Percentiles rank a stretch among this genome's conserved stretches.
These are phyloP conservation scores for Rhinoderma darwinii DNA, from an alignment of 2,113 vertebrate genomes.

Conservation along the genomic window DNA sequence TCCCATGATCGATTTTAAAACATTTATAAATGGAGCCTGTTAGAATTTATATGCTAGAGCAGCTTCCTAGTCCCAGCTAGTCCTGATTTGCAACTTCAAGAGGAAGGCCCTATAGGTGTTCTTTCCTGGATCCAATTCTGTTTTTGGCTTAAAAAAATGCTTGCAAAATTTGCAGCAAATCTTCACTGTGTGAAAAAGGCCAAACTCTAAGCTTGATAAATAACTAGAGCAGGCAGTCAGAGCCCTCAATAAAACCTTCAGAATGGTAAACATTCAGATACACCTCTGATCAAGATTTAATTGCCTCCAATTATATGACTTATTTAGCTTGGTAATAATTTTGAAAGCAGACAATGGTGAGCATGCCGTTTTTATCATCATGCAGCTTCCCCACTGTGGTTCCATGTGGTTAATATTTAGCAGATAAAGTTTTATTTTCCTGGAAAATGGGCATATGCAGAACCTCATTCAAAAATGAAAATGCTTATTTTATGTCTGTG, in stretches of 20 bases:
- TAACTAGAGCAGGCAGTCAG: no score
- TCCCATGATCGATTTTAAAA: background rate
- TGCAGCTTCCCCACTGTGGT: background rate
- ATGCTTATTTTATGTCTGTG: background rate
- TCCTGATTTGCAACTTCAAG: background rate
- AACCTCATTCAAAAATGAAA: background rate
- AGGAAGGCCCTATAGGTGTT: no score
- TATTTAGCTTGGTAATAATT: background rate
- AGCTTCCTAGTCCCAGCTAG: background rate
- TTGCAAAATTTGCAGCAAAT: no score
- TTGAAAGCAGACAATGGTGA: background rate
- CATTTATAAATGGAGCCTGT: background rate
- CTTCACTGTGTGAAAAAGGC: no score
- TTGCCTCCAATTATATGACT: background rate
- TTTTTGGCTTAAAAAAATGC: no score
- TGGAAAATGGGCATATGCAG: background rate
- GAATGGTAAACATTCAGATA: no score
- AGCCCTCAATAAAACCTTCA: no score
- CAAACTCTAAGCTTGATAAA: background rate
- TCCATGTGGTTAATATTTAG: conserved; percentile 37
- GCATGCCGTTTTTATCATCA: background rate
- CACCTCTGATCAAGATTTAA: background rate
- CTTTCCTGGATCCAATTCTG: no score
- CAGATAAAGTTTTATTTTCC: background rate
- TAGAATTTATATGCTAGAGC: background rate